Evolutionary conservation across 1,140 invertebrate genomes (phyloP), one percentile per base, ranked within the genome.

Genomic region (Pemphigus obesinymphae): DNA sequence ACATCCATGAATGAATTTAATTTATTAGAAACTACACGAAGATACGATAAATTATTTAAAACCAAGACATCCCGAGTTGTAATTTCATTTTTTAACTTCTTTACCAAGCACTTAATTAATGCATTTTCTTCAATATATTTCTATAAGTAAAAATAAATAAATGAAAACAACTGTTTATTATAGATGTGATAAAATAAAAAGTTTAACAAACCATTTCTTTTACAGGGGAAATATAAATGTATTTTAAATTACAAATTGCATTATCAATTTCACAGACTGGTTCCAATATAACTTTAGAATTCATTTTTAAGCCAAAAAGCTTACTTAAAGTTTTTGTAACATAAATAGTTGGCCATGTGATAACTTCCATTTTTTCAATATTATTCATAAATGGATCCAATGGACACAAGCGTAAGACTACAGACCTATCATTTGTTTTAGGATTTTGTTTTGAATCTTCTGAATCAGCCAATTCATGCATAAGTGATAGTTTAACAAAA

Each of bases 301-400:
- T 80, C 50, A 80, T 43, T 26, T 61, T 63, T 58, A 80, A 45
- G 13, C 6, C 11, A 23, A 80, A 29, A 6, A 61, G 29, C n/a
- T 63, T 63, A 29, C 37, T 45, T 43, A 80, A 43, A 17, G n/a
- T 26, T 2, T 61, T 80, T 0, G 76, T 80, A 13, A 80, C 17
- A 61, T 80, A 80, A 61, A 61, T 45, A 45, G 76, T 80, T 29
- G 76, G 76, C 76, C 76, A 80, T 29, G 11, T 20, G 6, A 80
- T 61, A 63, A 10, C 3, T 61, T 80, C 55, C 53, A 80, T 45
- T 45, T 80, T 63, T 5, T 80, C 37, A 63, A 61, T 40, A 45
- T 48, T 80, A 61, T 29, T 63, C 76, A 80, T 80, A 45, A 10
- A 40, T 63, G 20, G 8, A 29, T 43, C 53, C 15, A 80, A 43